Evolutionary conservation across 2,888 invertebrate genomes (phyloP).

Genomic region (Eurytoma adleriae): DNA sequence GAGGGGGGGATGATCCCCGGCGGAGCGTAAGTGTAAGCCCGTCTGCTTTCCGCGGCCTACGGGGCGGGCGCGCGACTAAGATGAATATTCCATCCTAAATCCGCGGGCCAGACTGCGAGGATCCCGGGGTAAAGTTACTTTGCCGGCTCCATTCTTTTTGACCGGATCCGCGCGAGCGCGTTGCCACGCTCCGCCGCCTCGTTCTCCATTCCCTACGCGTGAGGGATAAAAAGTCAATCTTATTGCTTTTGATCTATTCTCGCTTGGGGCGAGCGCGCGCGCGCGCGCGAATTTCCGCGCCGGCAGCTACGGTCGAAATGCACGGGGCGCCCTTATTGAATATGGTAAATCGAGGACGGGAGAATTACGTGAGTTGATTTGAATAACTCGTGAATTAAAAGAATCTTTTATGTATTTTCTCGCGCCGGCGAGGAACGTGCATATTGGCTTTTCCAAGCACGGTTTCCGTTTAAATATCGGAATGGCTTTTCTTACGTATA

Average conservation of each 20-base stretch:
- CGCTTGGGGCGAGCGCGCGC: background rate
- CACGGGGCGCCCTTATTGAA: constrained; percentile 50
- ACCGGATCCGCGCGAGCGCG: background rate
- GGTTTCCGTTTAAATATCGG: constrained; percentile 43
- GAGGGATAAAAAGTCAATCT: constrained; percentile 41
- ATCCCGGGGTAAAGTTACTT: constrained; percentile 57
- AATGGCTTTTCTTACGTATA: background rate
- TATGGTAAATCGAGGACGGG: constrained; percentile 46
- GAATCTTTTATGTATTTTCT: constrained; percentile 26
- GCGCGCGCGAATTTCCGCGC: constrained; percentile 28
- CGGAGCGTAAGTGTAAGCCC: constrained; percentile 53
- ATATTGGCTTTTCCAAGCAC: constrained; percentile 14
- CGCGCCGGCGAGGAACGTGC: background rate
- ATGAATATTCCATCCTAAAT: constrained; percentile 74
- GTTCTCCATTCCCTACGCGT: constrained; percentile 14
- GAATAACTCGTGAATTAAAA: constrained; percentile 51
- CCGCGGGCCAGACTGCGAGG: constrained; percentile 66
- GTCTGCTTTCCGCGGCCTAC: constrained; percentile 51
- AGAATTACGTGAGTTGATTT: constrained; percentile 52
- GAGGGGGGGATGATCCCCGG: constrained; percentile 28
- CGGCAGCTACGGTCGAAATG: constrained; percentile 35
- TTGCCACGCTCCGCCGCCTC: background rate
- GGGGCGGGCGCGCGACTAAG: constrained; percentile 67
- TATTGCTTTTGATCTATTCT: constrained; percentile 33
- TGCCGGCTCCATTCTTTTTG: constrained; percentile 12